Evolutionary conservation across 2,888 invertebrate species (phyloP).

Genomic region (Lasioglossum morio): DNA sequence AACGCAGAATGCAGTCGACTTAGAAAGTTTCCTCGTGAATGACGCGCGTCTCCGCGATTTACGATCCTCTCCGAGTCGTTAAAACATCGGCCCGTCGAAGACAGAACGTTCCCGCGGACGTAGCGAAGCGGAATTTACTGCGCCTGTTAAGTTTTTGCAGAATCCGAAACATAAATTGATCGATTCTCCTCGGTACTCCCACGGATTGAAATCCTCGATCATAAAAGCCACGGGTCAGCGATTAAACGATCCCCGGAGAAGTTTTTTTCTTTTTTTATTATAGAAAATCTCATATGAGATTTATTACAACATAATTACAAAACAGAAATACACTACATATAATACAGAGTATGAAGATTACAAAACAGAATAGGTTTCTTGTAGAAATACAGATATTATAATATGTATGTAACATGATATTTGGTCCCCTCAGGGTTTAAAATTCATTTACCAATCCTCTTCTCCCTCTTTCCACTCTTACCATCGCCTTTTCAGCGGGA

Average conservation of each 20-base stretch:
- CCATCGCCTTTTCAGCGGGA: too few species aligned
- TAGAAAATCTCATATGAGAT: too few species aligned
- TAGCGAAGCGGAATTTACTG: constrained; percentile 1
- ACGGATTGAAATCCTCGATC: neutral
- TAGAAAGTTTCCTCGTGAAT: constrained; percentile 7
- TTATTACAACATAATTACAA: too few species aligned
- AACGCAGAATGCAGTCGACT: neutral
- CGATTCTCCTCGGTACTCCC: neutral
- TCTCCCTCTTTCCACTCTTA: too few species aligned
- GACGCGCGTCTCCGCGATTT: neutral
- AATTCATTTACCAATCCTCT: too few species aligned
- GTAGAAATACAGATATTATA: too few species aligned
- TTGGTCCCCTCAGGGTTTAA: too few species aligned
- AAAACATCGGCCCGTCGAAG: constrained; percentile 3
- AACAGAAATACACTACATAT: too few species aligned
- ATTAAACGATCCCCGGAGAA: neutral
- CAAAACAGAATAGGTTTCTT: too few species aligned
- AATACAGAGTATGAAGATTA: too few species aligned
- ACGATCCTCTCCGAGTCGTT: constrained; percentile 1
- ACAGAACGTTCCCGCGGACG: neutral
- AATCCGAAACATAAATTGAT: neutral
- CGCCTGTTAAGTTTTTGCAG: neutral
- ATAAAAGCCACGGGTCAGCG: constrained; percentile 3
- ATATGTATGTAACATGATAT: too few species aligned
- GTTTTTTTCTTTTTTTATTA: too few species aligned